Percentiles rank a stretch among this genome's conserved stretches.
These are phyloP conservation scores for Platichthys stellatus DNA, from an alignment of 2,113 vertebrate genomes.

Conservation along the genomic window DNA sequence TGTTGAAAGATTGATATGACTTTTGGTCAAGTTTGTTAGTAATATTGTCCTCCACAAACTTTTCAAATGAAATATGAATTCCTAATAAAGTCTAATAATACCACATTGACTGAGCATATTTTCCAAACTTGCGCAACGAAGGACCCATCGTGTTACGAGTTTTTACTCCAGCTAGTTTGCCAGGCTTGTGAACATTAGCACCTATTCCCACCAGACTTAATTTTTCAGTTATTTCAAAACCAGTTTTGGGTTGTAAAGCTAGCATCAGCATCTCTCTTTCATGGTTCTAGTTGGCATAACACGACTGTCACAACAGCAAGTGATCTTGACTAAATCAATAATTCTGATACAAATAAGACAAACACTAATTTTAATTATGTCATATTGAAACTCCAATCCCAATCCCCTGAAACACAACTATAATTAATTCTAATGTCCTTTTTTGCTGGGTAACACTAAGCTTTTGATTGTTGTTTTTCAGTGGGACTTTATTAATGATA, in stretches of 20 bases:
- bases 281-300: too few relatives aligned
- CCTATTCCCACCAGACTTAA: not conserved
- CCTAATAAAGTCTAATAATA: too few relatives aligned
- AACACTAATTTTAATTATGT: too few relatives aligned
- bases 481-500: not conserved
- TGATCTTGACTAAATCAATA: too few relatives aligned
- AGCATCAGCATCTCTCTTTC: too few relatives aligned
- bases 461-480: not conserved
- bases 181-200: not conserved
- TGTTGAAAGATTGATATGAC: not conserved
- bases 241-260: too few relatives aligned
- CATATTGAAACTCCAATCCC: not conserved
- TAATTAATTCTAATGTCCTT: not conserved
- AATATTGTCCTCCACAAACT: not conserved
- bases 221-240: not conserved
- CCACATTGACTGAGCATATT: too few relatives aligned
- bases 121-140: not conserved
- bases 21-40: not conserved
- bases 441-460: not conserved
- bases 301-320: too few relatives aligned
- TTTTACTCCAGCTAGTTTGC: not conserved
- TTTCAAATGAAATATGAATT: not conserved
- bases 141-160: not conserved
- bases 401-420: not conserved
- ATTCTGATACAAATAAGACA: too few relatives aligned